These are phyloP conservation scores for Trypoxylus dichotomus DNA, from an alignment of 1,140 invertebrate species.

Conservation along the genomic window DNA sequence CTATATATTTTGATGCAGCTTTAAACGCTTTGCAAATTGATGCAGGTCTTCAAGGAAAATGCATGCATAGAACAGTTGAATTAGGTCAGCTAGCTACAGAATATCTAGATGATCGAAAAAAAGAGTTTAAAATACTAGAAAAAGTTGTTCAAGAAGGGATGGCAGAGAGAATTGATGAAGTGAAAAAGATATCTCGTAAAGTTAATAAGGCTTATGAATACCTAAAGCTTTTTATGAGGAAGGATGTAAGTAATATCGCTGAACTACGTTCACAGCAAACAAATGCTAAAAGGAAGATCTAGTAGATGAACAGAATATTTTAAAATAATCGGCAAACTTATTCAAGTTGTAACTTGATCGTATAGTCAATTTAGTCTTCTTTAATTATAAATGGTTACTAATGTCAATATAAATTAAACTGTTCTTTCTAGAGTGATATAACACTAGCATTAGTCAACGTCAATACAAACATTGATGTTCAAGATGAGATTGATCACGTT, in stretches of 20 bases:
- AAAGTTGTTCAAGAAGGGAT: slow-evolving; percentile 61
- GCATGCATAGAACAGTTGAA: slow-evolving; percentile 60
- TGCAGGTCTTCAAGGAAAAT: slow-evolving; percentile 59
- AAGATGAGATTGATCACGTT: neutral
- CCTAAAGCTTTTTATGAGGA: slow-evolving; percentile 60
- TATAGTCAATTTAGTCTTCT: slow-evolving; percentile 29
- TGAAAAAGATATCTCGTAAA: slow-evolving; percentile 57
- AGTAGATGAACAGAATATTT: neutral
- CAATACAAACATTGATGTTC: slow-evolving; percentile 1
- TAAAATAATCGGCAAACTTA: neutral
- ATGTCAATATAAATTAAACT: neutral
- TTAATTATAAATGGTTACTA: slow-evolving; percentile 9
- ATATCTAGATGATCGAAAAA: slow-evolving; percentile 62
- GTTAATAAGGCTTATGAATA: slow-evolving; percentile 60
- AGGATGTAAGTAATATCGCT: slow-evolving; percentile 56
- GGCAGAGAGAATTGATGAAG: slow-evolving; percentile 54
- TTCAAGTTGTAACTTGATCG: neutral
- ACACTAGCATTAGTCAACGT: slow-evolving; percentile 41
- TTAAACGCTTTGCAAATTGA: slow-evolving; percentile 60
- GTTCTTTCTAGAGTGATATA: slow-evolving; percentile 53
- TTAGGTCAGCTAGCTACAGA: slow-evolving; percentile 65
- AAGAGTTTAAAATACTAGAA: slow-evolving; percentile 60
- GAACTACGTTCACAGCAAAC: neutral
- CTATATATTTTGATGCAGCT: slow-evolving; percentile 61
- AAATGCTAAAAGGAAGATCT: neutral